These are phyloP conservation scores for Cromileptes altivelis DNA, from an alignment of 2,113 vertebrate species.

Conservation along the genomic window DNA sequence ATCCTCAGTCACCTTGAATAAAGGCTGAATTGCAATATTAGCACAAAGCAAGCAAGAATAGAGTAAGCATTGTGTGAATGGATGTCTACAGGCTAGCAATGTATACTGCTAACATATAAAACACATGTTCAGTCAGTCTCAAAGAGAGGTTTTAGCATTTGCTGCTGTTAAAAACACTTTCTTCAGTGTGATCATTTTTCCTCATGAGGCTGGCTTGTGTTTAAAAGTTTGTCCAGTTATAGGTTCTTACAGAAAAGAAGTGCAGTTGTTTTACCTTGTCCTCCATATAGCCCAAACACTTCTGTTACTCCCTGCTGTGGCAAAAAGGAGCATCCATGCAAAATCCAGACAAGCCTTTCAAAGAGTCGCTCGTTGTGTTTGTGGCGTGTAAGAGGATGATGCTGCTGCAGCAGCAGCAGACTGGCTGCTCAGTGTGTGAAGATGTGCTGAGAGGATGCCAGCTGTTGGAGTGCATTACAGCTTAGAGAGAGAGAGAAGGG, in stretches of 20 bases:
- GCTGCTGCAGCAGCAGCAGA: constrained; percentile 14
- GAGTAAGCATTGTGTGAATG: neutral
- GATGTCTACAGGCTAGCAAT: neutral
- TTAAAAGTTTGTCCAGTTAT: neutral
- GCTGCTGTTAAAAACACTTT: neutral
- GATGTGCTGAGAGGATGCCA: constrained; percentile 24
- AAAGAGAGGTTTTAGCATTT: neutral
- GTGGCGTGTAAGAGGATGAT: constrained; percentile 33
- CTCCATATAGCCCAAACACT: neutral
- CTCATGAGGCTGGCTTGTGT: neutral
- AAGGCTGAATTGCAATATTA: neutral
- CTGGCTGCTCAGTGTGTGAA: constrained; percentile 9
- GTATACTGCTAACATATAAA: neutral
- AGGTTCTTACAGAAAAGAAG: neutral
- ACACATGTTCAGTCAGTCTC: too few relatives aligned
- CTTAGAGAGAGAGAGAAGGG: constrained; percentile 2
- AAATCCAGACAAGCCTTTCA: constrained; percentile 27
- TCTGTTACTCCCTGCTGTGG: neutral
- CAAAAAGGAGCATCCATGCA: constrained; percentile 17
- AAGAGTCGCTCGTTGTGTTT: constrained; percentile 1
- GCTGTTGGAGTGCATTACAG: constrained; percentile 44
- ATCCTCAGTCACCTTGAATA: neutral
- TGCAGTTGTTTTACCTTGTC: constrained; percentile 25
- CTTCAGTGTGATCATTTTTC: neutral
- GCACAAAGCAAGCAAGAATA: neutral